These are phyloP conservation scores for Diplogasteroides magnus DNA, from an alignment of 1,140 invertebrate species.

Conservation along the genomic window DNA sequence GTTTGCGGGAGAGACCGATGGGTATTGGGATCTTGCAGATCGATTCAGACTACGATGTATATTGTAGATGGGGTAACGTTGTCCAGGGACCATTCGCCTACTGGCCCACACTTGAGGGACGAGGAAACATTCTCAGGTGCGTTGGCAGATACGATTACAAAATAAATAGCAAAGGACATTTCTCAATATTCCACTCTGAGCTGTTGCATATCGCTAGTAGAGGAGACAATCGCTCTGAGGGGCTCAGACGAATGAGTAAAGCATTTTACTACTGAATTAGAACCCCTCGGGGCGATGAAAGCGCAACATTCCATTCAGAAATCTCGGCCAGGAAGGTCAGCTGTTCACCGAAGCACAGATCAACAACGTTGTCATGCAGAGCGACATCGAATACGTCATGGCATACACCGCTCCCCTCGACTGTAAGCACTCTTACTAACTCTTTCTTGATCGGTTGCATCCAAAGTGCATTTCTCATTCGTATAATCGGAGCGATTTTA, in stretches of 20 bases:
- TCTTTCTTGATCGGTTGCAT: constrained; percentile 11
- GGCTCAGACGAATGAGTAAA: too few relatives aligned
- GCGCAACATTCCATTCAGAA: constrained; percentile 19
- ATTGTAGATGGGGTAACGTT: constrained; percentile 56
- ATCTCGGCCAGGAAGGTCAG: constrained; percentile 33
- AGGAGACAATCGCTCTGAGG: too few relatives aligned
- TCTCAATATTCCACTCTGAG: too few relatives aligned
- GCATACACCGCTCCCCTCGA: constrained; percentile 50
- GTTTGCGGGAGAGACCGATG: constrained; percentile 55
- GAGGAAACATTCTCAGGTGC: constrained; percentile 43
- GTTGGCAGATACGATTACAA: too few relatives aligned
- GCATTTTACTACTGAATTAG: too few relatives aligned
- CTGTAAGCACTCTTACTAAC: constrained; percentile 23
- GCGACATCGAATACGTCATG: constrained; percentile 53
- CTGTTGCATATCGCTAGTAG: too few relatives aligned
- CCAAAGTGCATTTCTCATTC: too few relatives aligned
- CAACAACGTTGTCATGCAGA: constrained; percentile 43
- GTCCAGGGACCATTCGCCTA: constrained; percentile 55
- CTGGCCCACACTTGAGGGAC: constrained; percentile 52
- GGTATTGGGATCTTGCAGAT: too few relatives aligned
- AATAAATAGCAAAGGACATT: too few relatives aligned
- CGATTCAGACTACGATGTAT: too few relatives aligned
- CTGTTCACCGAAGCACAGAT: constrained; percentile 36
- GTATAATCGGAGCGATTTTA: too few relatives aligned
- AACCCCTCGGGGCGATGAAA: background rate